Percentiles rank a stretch among this genome's conserved stretches.
Evolutionary conservation across 2,888 invertebrate species (phyloP).

Genomic region (Torymus auratus): DNA sequence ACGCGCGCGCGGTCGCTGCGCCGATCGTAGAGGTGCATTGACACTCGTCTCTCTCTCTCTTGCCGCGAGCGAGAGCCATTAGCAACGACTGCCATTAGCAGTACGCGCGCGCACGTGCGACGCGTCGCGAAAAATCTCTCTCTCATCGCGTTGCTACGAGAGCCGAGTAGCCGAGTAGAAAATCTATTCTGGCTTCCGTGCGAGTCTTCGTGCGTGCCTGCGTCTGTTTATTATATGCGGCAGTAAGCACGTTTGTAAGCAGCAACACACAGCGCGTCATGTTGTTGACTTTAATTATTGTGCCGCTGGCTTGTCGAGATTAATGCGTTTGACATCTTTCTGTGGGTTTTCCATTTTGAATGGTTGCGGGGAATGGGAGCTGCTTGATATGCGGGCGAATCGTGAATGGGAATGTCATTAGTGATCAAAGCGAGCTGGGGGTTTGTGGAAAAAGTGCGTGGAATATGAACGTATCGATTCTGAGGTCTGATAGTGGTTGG

Average conservation of each 20-base stretch:
- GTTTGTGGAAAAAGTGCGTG: too few relatives aligned
- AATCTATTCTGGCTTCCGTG: constrained; percentile 32
- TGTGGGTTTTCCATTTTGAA: too few relatives aligned
- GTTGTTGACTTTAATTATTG: too few relatives aligned
- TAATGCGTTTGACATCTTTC: too few relatives aligned
- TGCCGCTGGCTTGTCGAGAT: too few relatives aligned
- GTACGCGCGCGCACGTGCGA: neutral
- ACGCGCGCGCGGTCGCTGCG: neutral
- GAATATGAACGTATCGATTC: too few relatives aligned
- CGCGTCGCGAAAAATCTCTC: constrained; percentile 13
- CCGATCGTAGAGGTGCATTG: constrained; percentile 26
- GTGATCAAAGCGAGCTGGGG: too few relatives aligned
- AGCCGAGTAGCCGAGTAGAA: constrained; percentile 12
- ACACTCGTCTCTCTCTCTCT: constrained; percentile 27
- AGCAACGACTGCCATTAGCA: constrained; percentile 26
- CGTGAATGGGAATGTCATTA: too few relatives aligned
- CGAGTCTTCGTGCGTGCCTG: neutral
- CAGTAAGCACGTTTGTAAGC: too few relatives aligned
- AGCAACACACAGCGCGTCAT: neutral
- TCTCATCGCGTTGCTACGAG: neutral
- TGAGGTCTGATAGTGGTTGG: too few relatives aligned
- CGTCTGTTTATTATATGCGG: neutral
- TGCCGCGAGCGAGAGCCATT: constrained; percentile 1
- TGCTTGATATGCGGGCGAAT: too few relatives aligned
- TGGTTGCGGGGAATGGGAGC: too few relatives aligned